Evolutionary conservation across 2,888 invertebrate species (phyloP).

Genomic region (Punctoribates punctum): DNA sequence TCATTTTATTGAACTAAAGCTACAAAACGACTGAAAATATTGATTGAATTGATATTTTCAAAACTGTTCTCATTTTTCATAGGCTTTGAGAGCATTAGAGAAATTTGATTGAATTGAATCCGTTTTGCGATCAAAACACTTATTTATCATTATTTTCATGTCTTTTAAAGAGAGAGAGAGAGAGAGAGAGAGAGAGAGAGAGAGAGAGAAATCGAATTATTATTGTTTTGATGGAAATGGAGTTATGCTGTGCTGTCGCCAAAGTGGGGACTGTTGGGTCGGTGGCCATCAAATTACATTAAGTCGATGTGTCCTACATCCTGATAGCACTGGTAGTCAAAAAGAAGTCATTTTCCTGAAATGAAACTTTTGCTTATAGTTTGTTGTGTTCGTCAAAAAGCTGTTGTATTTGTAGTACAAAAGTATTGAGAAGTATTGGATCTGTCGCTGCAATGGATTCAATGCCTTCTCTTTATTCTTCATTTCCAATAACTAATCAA

Average conservation of each 20-base stretch:
- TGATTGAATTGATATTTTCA: neutral
- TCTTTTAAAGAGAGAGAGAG: neutral
- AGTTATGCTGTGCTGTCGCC: constrained; percentile 24
- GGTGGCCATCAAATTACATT: constrained; percentile 36
- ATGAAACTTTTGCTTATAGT: constrained; percentile 14
- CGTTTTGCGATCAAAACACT: constrained; percentile 22
- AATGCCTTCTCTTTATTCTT: neutral
- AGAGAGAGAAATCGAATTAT: constrained; percentile 16
- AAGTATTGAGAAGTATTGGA: constrained; percentile 13
- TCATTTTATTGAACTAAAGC: neutral
- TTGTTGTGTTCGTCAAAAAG: constrained; percentile 24
- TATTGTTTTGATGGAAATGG: constrained; percentile 26
- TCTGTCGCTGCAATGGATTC: constrained; percentile 15
- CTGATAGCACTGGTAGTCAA: constrained; percentile 20
- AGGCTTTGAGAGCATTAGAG: neutral
- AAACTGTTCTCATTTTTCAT: constrained; percentile 1
- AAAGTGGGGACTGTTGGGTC: constrained; percentile 31
- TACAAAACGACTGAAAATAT: neutral
- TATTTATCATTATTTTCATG: constrained; percentile 30
- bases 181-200: neutral
- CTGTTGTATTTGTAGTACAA: neutral
- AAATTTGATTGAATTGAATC: neutral
- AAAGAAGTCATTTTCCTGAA: constrained; percentile 27
- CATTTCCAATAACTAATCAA: constrained; percentile 37
- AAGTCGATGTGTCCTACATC: constrained; percentile 27